Base-by-base conservation (phyloP, 2,888 invertebrate species). In the Mythimna vitellina region DNA sequence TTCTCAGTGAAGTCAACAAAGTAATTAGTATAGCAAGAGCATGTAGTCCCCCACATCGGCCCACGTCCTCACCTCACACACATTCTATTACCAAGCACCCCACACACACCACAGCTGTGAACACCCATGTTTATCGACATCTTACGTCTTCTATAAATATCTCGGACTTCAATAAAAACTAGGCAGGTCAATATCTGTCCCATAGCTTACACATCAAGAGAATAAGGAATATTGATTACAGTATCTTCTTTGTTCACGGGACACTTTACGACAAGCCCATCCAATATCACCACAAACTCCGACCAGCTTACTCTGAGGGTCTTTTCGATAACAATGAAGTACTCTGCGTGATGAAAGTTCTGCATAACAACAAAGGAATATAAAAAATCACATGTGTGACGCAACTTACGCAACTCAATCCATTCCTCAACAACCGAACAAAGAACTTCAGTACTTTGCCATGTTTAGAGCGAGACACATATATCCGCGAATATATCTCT, bases 381-480 rank as follows among this genome's bases (percentile, higher is more conserved):
- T 70, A 64, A 73, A 71, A 57, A 79, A 80, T 77, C 76, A 63
- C 73, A 86, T 67, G 78, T 76, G 77, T 84, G 80, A 81, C 79
- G 85, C 74, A 80, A 80, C 32, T 83, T 79, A 79, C 79, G 85
- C 78, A 78, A 83, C 77, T 65, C 73, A 78, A 87, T 80, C 78
- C 85, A 86, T 83, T 83, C 73, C 72, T 76, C 67, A 68, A 80
- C 75, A 83, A 85, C 77, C 87, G 87, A 89, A 93, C 92, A 92
- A 92, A 94, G 90, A 83, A 87, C 81, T 81, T 72, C 83, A 78
- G 87, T 88, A 86, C 86, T 82, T 87, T 87, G 88, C 87, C 89
- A 84, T 83, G 79, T 80, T 70, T 82, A 81, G 88, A 91, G 78
- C 51, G 88, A 86, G 89, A 88, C 49, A 57, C 56, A n/a, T 8